Evolutionary conservation across 2,888 invertebrate genomes (phyloP).

Genomic region (Mayetiola destructor): DNA sequence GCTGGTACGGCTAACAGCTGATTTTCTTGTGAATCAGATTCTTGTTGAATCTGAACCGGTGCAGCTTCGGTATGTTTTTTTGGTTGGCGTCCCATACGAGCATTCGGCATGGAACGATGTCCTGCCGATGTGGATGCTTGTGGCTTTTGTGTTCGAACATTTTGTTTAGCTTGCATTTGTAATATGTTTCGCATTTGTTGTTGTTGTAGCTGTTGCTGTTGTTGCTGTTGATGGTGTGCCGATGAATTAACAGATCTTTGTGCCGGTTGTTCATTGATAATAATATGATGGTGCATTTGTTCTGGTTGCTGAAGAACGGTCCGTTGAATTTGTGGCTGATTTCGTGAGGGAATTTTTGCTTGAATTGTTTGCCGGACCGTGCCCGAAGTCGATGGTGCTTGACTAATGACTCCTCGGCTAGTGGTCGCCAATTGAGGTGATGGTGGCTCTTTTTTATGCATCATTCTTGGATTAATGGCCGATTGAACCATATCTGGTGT

Average conservation of each 20-base stretch:
- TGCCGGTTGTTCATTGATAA: neutral
- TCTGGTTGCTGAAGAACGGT: neutral
- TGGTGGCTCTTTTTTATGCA: constrained; percentile 22
- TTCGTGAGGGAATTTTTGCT: neutral
- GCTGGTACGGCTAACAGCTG: constrained; percentile 52
- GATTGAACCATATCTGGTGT: neutral
- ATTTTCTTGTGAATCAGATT: constrained; percentile 19
- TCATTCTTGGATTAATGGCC: constrained; percentile 16
- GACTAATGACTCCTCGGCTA: constrained; percentile 23
- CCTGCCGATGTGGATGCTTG: neutral
- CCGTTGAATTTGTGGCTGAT: neutral
- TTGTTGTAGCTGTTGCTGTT: neutral
- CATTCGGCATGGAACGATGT: neutral
- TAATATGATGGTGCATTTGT: neutral
- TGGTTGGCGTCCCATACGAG: neutral
- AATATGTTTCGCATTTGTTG: too few relatives aligned
- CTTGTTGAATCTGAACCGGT: constrained; percentile 14
- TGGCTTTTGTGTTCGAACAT: neutral
- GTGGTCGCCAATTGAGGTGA: constrained; percentile 21
- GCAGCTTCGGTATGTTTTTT: neutral
- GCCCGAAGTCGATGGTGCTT: neutral
- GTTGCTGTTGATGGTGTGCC: neutral
- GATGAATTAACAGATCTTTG: neutral
- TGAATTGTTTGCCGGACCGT: neutral
- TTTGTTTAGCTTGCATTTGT: neutral